Evolutionary conservation across 2,888 invertebrate species (phyloP), one percentile per base, ranked within the genome.

Genomic region (Steinernema scapterisci): DNA sequence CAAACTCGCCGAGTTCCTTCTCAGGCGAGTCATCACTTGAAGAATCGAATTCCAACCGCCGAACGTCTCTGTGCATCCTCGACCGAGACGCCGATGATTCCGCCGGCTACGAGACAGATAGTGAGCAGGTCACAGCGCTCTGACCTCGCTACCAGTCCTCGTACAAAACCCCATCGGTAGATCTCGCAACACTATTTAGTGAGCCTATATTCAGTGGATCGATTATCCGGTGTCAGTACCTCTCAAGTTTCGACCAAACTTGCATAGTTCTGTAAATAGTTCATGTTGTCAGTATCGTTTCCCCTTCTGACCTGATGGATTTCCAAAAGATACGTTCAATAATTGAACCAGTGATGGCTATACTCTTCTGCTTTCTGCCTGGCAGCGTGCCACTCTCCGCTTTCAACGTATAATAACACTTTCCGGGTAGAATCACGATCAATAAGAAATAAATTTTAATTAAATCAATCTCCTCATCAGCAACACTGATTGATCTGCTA

Each of bases 61-160:
- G 63, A 63, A n/a, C 63, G 13, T 63, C 63, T 1, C 16, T 63
- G 27, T 63, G 63, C 31, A 63, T 63, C 31, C 63, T 63, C 1
- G 63, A 63, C 63, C 63, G 31, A 31, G 63, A 63, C 31, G 63
- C 63, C 63, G 63, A 63, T 27, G 63, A 63, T n/a, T 63, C 63
- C 16, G 63, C 63, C 27, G 63, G 63, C 21, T 63, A 63, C 31
- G 63, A 63, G 27, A 63, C 63, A 1, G 63, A 63, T 31, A 63
- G 63, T 13, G 63, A 63, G 19, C 63, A 63, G 63, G 31, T 63
- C 27, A 63, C 63, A 31, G 63, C 63, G 7, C 19, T 63, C 31
- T 63, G 27, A 63, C n/a, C n/a, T 63, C 63, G 63, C 63, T 13
- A 9, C 5, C 19, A 13, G 23, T 31, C 9, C 13, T n/a, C 16